phyloP scores from a whole-genome alignment of 2,797 vertebrate species.

The Hipposideros larvatus region DNA sequence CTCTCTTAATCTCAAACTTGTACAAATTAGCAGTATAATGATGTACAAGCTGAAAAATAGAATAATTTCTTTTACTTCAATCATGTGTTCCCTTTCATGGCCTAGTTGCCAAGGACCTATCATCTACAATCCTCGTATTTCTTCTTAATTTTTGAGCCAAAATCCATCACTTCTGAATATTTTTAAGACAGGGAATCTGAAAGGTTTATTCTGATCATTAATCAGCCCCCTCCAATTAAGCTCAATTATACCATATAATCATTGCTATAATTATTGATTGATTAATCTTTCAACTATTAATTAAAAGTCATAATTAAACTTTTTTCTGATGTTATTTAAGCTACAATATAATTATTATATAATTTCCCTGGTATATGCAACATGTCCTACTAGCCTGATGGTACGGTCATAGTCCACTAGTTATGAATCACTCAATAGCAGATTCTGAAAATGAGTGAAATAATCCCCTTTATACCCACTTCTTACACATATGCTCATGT shows the following conservation, averaged over 20 bases:
- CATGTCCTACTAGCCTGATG: slow-evolving; percentile 67
- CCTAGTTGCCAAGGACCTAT: slow-evolving; percentile 56
- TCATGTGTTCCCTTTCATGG: slow-evolving; percentile 46
- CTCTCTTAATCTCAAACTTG: slow-evolving; percentile 42
- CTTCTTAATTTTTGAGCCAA: slow-evolving; percentile 76
- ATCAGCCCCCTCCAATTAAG: slow-evolving; percentile 89
- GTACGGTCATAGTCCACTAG: slow-evolving; percentile 49
- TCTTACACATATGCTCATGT: background rate
- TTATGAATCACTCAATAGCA: slow-evolving; percentile 32
- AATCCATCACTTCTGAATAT: slow-evolving; percentile 86
- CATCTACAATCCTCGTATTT: slow-evolving; percentile 73
- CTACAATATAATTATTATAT: slow-evolving; percentile 88
- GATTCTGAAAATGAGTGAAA: slow-evolving; percentile 23
- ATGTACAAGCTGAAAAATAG: slow-evolving; percentile 53
- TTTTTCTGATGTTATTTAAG: slow-evolving; percentile 87
- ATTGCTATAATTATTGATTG: slow-evolving; percentile 91
- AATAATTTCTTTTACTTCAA: slow-evolving; percentile 61
- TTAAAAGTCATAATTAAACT: slow-evolving; percentile 89
- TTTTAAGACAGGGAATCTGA: slow-evolving; percentile 84
- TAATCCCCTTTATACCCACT: background rate
- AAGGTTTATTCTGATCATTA: slow-evolving; percentile 89
- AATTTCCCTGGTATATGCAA: slow-evolving; percentile 85
- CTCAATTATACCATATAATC: slow-evolving; percentile 89
- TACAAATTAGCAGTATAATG: slow-evolving; percentile 20
- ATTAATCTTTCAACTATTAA: slow-evolving; percentile 91